Base-by-base conservation (phyloP, 1,140 invertebrate species). In the Psix sp. region DNA sequence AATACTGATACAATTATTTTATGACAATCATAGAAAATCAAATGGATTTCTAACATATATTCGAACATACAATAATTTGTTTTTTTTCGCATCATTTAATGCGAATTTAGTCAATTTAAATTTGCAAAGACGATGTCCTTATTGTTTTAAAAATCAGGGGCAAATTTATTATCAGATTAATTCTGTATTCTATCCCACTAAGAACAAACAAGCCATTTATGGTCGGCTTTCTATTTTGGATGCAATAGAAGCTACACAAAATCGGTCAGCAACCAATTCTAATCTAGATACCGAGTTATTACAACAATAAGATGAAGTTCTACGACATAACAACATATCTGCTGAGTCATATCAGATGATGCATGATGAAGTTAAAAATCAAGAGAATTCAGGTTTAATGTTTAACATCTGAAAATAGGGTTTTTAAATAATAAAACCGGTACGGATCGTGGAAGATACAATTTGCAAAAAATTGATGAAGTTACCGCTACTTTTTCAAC, bases 151-250 rank as follows among this genome's bases (percentile, higher is more conserved):
- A n/a, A 33, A 6, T 33, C 31, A 63, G 40, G n/a, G n/a, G n/a
- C n/a, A n/a, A n/a, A n/a, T n/a, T n/a, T n/a, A n/a, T n/a, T n/a
- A n/a, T n/a, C n/a, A 35, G 51, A 11, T 45, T 57, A 45, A 43
- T 67, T 40, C 57, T 57, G 9, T 57, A 57, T 49, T 67, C 31
- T 43, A 67, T 18, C 52, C 43, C 21, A 16, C 14, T 11, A 14
- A 38, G 14, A 51, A 49, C 43, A 52, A 57, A 42, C 14, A 21
- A 13, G 33, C 63, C 14, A 24, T n/a, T 26, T 67, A 48, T 38
- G 63, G 43, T 13, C 63, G 51, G 26, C 13, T 67, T n/a, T 67
- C 57, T 13, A 49, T 67, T 36, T 17, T 66, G 16, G 62, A 66
- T 66, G 49, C 11, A 13, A 24, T 48, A 14, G 62, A 66, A 56